Percentiles rank a stretch among this genome's conserved stretches.
These are phyloP conservation scores for Hypercompe scribonia DNA, from an alignment of 2,888 invertebrate genomes.

Conservation along the genomic window DNA sequence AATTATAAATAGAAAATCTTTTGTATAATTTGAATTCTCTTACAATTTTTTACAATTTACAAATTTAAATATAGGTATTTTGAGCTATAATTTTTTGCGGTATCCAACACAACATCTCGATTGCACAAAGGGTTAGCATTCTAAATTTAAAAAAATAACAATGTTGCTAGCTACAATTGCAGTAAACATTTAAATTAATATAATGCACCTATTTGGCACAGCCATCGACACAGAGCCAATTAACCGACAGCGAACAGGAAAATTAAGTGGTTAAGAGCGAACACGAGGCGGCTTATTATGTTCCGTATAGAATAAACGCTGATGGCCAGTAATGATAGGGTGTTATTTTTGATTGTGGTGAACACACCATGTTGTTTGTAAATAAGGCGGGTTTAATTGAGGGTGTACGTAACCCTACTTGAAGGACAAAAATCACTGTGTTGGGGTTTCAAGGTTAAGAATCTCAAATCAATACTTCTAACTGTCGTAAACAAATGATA, in stretches of 20 bases:
- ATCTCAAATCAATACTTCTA: no score
- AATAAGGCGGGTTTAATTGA: background rate
- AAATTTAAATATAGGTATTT: no score
- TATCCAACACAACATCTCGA: background rate
- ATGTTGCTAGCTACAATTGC: conserved; percentile 33
- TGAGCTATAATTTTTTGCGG: no score
- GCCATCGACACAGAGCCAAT: conserved; percentile 57
- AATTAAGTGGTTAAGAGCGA: conserved; percentile 43
- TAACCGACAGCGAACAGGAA: conserved; percentile 52
- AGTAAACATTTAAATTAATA: conserved; percentile 56
- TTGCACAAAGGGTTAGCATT: conserved; percentile 5
- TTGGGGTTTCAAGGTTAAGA: background rate
- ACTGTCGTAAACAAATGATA: no score
- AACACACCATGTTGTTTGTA: background rate
- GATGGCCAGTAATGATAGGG: background rate
- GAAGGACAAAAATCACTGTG: background rate
- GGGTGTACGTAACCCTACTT: background rate
- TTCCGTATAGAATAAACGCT: conserved; percentile 27
- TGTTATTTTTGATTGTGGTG: conserved; percentile 5
- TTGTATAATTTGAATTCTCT: no score
- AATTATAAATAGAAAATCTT: no score
- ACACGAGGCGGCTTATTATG: conserved; percentile 5
- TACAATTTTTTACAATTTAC: no score
- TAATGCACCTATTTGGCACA: conserved; percentile 55
- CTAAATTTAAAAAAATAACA: conserved; percentile 32